Conservation (phyloP, 2,888 invertebrate species). For the Laspeyria flexula region DNA sequence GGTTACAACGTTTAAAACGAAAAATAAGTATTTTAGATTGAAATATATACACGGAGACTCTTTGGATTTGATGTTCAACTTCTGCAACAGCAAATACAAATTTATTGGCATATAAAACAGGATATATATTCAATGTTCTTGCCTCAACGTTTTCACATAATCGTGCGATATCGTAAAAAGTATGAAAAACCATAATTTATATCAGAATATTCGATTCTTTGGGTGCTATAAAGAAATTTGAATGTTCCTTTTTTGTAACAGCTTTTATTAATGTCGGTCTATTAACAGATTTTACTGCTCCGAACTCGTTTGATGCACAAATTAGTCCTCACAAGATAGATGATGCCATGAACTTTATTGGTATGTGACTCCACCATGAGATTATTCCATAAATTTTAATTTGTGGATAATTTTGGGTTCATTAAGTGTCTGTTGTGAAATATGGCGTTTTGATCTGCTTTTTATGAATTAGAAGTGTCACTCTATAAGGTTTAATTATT, state of each 20-base stretch:
- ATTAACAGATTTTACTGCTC: conserved; percentile 75
- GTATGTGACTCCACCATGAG: conserved; percentile 62
- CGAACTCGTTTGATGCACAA: conserved; percentile 70
- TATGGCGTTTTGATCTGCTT: conserved; percentile 24
- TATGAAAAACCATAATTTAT: conserved; percentile 51
- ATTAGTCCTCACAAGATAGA: conserved; percentile 68
- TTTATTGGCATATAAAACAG: conserved; percentile 6
- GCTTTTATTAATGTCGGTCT: conserved; percentile 76
- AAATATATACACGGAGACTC: background rate
- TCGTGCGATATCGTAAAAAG: conserved; percentile 49
- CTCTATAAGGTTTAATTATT: conserved; percentile 9
- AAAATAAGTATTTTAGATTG: background rate
- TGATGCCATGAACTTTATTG: conserved; percentile 67
- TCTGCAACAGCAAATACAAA: background rate
- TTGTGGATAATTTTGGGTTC: conserved; percentile 45
- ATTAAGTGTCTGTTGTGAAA: conserved; percentile 38
- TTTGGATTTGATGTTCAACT: background rate
- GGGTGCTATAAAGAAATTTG: conserved; percentile 64
- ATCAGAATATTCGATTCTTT: conserved; percentile 61
- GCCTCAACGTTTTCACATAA: conserved; percentile 34
- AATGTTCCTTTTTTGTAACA: conserved; percentile 60
- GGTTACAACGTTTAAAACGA: background rate
- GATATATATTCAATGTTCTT: conserved; percentile 8
- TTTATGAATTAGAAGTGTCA: conserved; percentile 9
- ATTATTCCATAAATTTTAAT: conserved; percentile 58